Percentiles rank a stretch among this genome's conserved stretches.
These are phyloP conservation scores for Meloidogyne hapla DNA, from an alignment of 1,140 invertebrate genomes.

Conservation along the genomic window DNA sequence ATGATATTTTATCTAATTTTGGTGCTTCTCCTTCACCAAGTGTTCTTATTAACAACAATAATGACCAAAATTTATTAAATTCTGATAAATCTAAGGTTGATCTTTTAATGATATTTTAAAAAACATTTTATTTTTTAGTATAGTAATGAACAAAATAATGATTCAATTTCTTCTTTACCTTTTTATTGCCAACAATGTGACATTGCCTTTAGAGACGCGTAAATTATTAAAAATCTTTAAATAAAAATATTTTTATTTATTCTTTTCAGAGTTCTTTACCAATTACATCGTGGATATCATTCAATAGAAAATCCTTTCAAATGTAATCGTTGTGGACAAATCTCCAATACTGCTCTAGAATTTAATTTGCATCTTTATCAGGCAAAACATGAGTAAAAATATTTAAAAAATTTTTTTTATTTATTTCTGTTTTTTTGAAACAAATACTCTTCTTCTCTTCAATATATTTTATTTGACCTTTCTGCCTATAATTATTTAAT, in stretches of 20 bases:
- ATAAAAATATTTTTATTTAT: conserved; percentile 76
- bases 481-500: too few species aligned
- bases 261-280: conserved; percentile 79
- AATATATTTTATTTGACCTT: not conserved
- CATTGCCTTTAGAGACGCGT: conserved; percentile 43
- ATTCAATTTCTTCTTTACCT: conserved; percentile 13
- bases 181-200: conserved; percentile 53
- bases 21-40: not conserved
- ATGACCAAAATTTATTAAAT: not conserved
- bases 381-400: conserved; percentile 71
- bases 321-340: conserved; percentile 88
- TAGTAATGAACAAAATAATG: not conserved
- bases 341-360: conserved; percentile 77
- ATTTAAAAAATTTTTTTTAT: not conserved
- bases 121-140: not conserved
- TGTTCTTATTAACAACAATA: conserved; percentile 1
- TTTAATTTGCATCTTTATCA: conserved; percentile 89
- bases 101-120: not conserved
- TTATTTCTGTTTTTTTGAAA: too few species aligned
- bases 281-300: conserved; percentile 93
- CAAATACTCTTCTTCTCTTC: not conserved
- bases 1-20: conserved; percentile 9
- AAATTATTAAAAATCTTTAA: conserved; percentile 54
- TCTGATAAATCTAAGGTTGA: too few species aligned
- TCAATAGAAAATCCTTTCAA: conserved; percentile 83